Evolutionary conservation across 2,888 invertebrate genomes (phyloP), one percentile per base, ranked within the genome.

Genomic region (Cheilosia impressa): DNA sequence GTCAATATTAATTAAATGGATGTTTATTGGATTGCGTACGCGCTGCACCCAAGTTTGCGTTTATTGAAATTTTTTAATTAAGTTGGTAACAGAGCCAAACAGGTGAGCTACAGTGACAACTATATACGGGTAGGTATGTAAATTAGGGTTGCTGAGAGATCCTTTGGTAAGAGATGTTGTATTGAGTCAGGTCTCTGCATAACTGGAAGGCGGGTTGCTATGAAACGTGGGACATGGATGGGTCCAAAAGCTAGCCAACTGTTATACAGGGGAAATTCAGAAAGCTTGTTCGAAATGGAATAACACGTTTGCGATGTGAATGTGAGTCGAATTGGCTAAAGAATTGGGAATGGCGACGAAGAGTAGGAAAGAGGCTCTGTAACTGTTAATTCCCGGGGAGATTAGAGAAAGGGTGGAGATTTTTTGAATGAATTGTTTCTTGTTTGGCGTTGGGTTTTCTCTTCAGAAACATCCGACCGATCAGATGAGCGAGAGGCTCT

Each of bases 1-100:
- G 80, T 84, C 84, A 84, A 84, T 84, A 84, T 80, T 80, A 84
- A 84, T 84, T 84, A 84, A 84, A 84, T 66, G 45, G 55, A 84
- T 80, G 84, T 80, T 84, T 80, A 84, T 84, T 84, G 84, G 84
- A 84, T 84, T 84, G 76, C 47, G 71, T 76, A 38, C 58, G 34
- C 13, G 10, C 38, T 31, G 31, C 31, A 31, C 31, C 22, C 34
- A 22, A 77, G 58, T 47, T 47, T 78, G 45, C 66, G 68, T 63
- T 83, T 78, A 83, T 78, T 83, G 55, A 76, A 68, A 22, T 68
- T 47, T 66, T 63, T 73, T 63, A 83, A 83, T 83, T 83, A 73
- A 78, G 78, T 83, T 73, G 55, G 47, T 50, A 72, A 50, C 53
- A 45, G 38, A 78, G 58, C 38, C 62, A 69, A 31, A 69, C 69